Evolutionary conservation across 1,140 invertebrate species (phyloP).

Genomic region (Cryptotermes secundus): DNA sequence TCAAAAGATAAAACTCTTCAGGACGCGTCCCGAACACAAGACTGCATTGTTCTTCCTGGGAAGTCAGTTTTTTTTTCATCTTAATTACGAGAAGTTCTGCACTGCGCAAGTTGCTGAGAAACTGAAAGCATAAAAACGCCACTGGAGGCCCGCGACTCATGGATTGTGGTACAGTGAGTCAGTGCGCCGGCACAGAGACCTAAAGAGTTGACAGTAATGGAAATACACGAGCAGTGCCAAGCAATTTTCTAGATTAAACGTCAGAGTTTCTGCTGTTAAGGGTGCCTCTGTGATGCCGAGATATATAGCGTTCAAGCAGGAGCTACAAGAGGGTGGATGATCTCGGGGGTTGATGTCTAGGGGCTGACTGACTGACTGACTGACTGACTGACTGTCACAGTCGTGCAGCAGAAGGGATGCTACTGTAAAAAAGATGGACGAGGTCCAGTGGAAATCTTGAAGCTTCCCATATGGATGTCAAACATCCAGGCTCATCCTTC

Average conservation of each 20-base stretch:
- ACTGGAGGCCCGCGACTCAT: constrained; percentile 1
- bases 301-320: constrained; percentile 23
- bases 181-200: constrained; percentile 35
- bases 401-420: neutral
- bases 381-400: constrained; percentile 15
- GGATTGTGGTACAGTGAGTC: constrained; percentile 8
- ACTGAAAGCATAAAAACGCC: neutral
- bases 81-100: no score
- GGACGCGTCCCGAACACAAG: no score
- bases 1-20: no score
- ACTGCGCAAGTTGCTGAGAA: neutral
- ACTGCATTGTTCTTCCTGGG: no score
- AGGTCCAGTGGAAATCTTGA: constrained; percentile 32
- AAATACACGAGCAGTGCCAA: constrained; percentile 53
- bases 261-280: constrained; percentile 45
- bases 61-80: no score
- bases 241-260: constrained; percentile 57
- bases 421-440: constrained; percentile 26
- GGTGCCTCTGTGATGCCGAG: constrained; percentile 28
- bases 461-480: constrained; percentile 33
- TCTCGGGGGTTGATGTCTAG: neutral
- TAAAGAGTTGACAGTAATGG: constrained; percentile 56
- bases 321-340: constrained; percentile 20
- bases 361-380: no score
- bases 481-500: constrained; percentile 3